Conservation (phyloP, 2,113 vertebrate species). For the Lynx canadensis region DNA sequence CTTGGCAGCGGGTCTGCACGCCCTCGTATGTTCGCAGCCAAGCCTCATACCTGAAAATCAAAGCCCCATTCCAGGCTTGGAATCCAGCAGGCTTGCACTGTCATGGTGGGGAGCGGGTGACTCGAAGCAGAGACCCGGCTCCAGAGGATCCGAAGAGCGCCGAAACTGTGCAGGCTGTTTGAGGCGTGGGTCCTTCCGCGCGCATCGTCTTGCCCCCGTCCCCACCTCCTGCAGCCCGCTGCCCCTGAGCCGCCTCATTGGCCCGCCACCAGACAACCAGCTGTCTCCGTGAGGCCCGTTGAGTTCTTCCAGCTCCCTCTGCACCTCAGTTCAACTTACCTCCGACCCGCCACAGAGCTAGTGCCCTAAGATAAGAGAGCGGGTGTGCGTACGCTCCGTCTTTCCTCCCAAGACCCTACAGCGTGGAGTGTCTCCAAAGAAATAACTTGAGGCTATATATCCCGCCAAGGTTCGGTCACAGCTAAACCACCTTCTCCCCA, state of each 20-base stretch:
- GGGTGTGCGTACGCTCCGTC: accelerated
- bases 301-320: background rate
- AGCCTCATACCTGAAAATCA: constrained; percentile 79
- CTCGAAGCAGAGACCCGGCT: accelerated
- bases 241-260: background rate
- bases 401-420: background rate
- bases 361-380: background rate
- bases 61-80: constrained; percentile 62
- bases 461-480: background rate
- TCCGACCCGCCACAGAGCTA: accelerated
- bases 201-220: accelerated
- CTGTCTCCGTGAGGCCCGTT: background rate
- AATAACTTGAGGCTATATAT: background rate
- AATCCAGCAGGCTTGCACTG: constrained; percentile 54
- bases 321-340: background rate
- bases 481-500: background rate
- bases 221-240: accelerated
- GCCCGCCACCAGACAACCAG: constrained; percentile 70
- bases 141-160: accelerated
- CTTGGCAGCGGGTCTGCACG: background rate
- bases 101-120: constrained; percentile 13
- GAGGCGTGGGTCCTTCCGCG: accelerated
- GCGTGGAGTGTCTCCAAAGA: background rate
- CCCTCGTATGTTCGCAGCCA: background rate
- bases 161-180: background rate